Base-by-base conservation (phyloP, 2,797 vertebrate species). In the Diplodus puntazzo region DNA sequence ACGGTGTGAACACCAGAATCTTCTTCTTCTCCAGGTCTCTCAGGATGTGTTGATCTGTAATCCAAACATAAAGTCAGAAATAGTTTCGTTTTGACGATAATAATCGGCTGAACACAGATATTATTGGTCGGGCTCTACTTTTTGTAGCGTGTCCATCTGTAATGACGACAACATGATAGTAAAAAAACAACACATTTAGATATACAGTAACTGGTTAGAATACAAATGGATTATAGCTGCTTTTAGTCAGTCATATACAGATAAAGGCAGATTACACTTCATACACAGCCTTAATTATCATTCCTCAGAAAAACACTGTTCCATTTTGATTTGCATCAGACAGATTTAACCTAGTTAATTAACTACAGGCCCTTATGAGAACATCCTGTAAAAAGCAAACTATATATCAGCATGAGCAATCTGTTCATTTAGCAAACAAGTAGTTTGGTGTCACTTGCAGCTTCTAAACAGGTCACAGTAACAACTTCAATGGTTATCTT, bases 1-100 rank as follows among this genome's bases (percentile, higher is more conserved):
- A 96, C 0, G 95, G 95, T 0, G 95, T 96, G 83, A 95, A 96
- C n/a, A 95, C 95, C 60, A 95, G 80, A 18, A 93, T 85, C 86
- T 94, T 95, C 80, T 62, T 94, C 77, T 18, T 92, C 84, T 96
- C 95, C 88, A 96, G 90, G 66, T 95, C 92, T 2, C 80, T 83
- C 43, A 96, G 87, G 30, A 95, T 95, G 59, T 93, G 92, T 62
- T 96, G 95, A 87, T 95, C 95, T 96, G 49, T 25, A 59, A 46
- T 60, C 0, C 53, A 50, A 23, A 52, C 9, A 58, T 5, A 8
- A 30, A 49, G 39, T 57, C 34, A 39, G 34, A 39, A 9, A 39
- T 39, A 8, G 34, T 39, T 39, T 39, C 8, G 34, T 39, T 39
- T 39, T 39, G 34, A 39, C 9, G 34, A 39, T 9, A 39, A 39